Evolutionary conservation across 2,888 invertebrate species (phyloP).

Genomic region (Drosophila suboccidentalis): DNA sequence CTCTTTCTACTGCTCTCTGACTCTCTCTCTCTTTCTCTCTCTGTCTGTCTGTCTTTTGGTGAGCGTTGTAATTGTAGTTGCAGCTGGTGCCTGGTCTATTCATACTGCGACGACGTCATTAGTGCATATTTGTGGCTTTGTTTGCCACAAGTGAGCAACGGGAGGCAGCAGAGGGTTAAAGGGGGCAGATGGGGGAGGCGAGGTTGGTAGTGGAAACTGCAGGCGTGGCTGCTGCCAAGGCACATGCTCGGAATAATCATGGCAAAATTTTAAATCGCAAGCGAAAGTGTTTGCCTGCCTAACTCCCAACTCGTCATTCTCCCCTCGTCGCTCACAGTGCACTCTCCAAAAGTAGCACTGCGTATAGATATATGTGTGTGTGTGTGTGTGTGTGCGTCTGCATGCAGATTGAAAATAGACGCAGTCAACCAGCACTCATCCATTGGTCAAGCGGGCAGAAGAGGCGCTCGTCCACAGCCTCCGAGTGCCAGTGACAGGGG

Average conservation of each 20-base stretch:
- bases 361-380: conserved; percentile 7
- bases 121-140: conserved; percentile 84
- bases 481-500: conserved; percentile 41
- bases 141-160: conserved; percentile 78
- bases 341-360: conserved; percentile 44
- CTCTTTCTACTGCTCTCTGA: neutral
- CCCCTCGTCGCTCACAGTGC: conserved; percentile 20
- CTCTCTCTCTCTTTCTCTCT: conserved; percentile 1
- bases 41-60: conserved; percentile 1
- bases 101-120: conserved; percentile 76
- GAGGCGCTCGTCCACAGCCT: conserved; percentile 25
- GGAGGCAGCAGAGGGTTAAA: neutral
- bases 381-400: conserved; percentile 29
- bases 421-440: conserved; percentile 69
- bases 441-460: conserved; percentile 54
- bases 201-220: conserved; percentile 9
- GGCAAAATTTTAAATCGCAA: conserved; percentile 79
- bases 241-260: conserved; percentile 82
- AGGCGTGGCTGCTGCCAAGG: conserved; percentile 47
- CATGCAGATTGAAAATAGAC: conserved; percentile 73
- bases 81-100: conserved; percentile 39
- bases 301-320: conserved; percentile 11
- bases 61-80: conserved; percentile 54
- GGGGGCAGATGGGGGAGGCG: neutral
- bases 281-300: conserved; percentile 76